Conservation (phyloP, 2,113 vertebrate species). For the Dipodomys spectabilis region DNA sequence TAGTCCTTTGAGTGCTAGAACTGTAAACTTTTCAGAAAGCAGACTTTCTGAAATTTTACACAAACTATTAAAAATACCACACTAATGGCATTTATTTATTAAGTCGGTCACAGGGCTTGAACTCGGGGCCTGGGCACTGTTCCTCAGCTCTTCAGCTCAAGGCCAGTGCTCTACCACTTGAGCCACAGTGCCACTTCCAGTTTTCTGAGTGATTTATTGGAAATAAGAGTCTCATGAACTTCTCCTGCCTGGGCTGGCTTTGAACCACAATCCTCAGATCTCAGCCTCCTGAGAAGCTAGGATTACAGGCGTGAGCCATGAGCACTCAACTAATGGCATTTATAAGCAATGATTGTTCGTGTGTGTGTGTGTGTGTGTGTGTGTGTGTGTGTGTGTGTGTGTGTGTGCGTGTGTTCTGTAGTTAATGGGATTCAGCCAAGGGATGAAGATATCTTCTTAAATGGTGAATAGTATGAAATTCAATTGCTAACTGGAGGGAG, state of each 20-base stretch:
- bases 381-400: too few species aligned
- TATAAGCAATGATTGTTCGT: not conserved
- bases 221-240: too few species aligned
- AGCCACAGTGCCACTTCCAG: too few species aligned
- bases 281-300: too few species aligned
- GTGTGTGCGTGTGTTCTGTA: slow-evolving; percentile 6
- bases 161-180: too few species aligned
- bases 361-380: slow-evolving; percentile 18
- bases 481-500: slow-evolving; percentile 31
- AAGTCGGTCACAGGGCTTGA: too few species aligned
- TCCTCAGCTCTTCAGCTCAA: too few species aligned
- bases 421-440: not conserved
- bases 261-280: too few species aligned
- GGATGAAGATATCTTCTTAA: slow-evolving; percentile 9
- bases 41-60: not conserved
- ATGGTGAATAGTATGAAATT: not conserved
- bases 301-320: too few species aligned
- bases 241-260: too few species aligned
- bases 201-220: too few species aligned
- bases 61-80: not conserved
- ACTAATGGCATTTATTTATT: not conserved
- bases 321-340: not conserved
- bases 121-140: too few species aligned
- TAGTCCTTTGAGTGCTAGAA: not conserved
- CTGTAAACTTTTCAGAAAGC: not conserved